Percentiles rank a stretch among this genome's conserved stretches.
These are phyloP conservation scores for Schizothorax lantsangensis DNA, from an alignment of 2,797 vertebrate genomes.

Conservation along the genomic window DNA sequence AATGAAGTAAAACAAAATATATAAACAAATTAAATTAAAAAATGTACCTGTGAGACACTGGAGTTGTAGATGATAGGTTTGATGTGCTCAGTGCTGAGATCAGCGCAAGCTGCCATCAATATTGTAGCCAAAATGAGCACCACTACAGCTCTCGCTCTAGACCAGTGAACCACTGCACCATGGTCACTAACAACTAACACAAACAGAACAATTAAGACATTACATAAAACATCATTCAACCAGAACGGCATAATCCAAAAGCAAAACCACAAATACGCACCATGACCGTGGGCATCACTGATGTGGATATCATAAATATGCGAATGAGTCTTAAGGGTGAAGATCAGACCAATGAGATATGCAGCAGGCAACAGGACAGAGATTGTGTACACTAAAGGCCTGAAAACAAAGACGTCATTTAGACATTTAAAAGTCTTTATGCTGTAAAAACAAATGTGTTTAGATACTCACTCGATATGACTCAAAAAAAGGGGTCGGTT, in stretches of 20 bases:
- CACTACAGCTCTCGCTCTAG: conserved; percentile 78
- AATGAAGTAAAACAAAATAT: too few relatives aligned
- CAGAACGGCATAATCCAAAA: not conserved
- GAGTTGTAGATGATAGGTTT: conserved; percentile 84
- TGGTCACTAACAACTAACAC: conserved; percentile 58
- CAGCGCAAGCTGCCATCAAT: conserved; percentile 89
- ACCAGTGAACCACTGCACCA: conserved; percentile 80
- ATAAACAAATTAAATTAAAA: not conserved
- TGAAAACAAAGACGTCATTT: conserved; percentile 51
- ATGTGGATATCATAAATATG: conserved; percentile 88
- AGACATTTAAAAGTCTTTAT: not conserved
- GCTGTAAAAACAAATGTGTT: not conserved
- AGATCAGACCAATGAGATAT: conserved; percentile 86
- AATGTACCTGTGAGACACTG: conserved; percentile 83
- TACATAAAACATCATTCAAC: conserved; percentile 25
- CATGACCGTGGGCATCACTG: conserved; percentile 77
- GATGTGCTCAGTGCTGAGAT: conserved; percentile 89
- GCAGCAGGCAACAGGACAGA: conserved; percentile 83
- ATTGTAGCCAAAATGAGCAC: conserved; percentile 82
- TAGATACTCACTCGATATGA: conserved; percentile 79
- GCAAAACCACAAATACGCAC: conserved; percentile 33
- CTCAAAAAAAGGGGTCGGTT: conserved; percentile 73
- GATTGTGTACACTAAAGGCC: conserved; percentile 84
- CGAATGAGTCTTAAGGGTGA: conserved; percentile 87
- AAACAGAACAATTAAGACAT: not conserved